Percentiles rank a stretch among this genome's conserved stretches.
Evolutionary conservation across 2,797 vertebrate species (phyloP).

Genomic region (Periparus ater): DNA sequence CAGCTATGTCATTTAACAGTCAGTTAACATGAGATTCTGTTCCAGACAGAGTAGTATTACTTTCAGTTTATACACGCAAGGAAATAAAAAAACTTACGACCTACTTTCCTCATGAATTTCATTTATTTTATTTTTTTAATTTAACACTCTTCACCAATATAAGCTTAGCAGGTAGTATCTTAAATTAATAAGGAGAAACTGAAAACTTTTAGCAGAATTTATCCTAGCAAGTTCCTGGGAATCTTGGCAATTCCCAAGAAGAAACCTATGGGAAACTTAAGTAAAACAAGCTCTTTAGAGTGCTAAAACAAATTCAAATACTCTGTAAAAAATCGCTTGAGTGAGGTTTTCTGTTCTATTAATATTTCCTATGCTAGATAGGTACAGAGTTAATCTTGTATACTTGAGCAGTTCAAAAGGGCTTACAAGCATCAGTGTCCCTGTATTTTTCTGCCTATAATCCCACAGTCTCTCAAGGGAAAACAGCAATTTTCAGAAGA

Average conservation of each 20-base stretch:
- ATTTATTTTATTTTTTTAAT: neutral
- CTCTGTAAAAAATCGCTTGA: neutral
- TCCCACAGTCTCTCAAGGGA: neutral
- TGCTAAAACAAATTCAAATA: neutral
- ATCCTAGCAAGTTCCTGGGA: neutral
- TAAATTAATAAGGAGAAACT: constrained; percentile 50
- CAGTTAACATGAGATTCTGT: neutral
- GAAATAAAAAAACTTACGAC: neutral
- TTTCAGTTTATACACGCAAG: neutral
- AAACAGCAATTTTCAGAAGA: neutral
- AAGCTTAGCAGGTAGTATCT: neutral
- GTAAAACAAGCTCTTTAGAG: constrained; percentile 50
- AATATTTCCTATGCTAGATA: neutral
- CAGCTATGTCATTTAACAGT: neutral
- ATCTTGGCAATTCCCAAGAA: constrained; percentile 52
- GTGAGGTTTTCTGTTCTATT: neutral
- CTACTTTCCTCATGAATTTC: neutral
- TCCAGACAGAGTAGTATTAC: neutral
- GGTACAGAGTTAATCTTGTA: neutral
- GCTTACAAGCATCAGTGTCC: neutral
- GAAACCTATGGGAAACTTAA: constrained; percentile 16
- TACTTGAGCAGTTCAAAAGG: neutral
- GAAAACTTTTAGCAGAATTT: constrained; percentile 55
- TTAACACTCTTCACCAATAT: neutral
- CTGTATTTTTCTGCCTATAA: neutral